These are phyloP conservation scores for Karalla daura DNA, from an alignment of 2,797 vertebrate species.

Conservation along the genomic window DNA sequence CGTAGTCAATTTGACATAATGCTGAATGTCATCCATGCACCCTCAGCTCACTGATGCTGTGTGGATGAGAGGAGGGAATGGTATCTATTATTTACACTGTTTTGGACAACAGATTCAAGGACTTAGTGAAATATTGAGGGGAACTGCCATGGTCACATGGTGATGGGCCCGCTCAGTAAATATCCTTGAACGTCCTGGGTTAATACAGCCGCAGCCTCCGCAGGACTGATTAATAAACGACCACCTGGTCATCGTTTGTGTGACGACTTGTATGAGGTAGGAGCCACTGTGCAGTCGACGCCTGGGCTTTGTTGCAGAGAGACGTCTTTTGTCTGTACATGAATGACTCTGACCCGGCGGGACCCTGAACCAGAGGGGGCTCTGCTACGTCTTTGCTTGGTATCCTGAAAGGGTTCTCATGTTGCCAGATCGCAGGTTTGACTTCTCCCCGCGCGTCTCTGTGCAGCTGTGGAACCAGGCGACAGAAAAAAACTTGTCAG, in stretches of 20 bases:
- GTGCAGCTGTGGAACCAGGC: slow-evolving; percentile 61
- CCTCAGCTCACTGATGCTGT: background rate
- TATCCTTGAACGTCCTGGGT: background rate
- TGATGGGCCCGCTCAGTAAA: slow-evolving; percentile 2
- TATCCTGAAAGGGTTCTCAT: slow-evolving; percentile 34
- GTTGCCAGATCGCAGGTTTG: slow-evolving; percentile 59
- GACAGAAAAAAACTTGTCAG: slow-evolving; percentile 63
- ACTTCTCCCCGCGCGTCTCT: slow-evolving; percentile 51
- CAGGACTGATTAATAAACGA: slow-evolving; percentile 19
- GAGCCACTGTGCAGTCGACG: background rate
- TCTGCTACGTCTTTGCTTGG: slow-evolving; percentile 29
- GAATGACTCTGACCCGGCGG: slow-evolving; percentile 46
- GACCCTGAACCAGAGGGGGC: slow-evolving; percentile 32
- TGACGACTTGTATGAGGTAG: background rate
- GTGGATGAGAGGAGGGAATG: background rate
- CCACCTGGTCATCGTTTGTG: background rate
- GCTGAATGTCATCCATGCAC: too few species aligned
- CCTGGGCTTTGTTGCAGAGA: slow-evolving; percentile 12
- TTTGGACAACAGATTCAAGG: slow-evolving; percentile 13
- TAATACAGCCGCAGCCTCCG: background rate
- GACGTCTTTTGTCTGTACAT: slow-evolving; percentile 31
- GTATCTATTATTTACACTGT: slow-evolving; percentile 11
- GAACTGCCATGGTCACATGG: slow-evolving; percentile 16
- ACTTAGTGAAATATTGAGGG: slow-evolving; percentile 37
- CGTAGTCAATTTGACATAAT: too few species aligned